Evolutionary conservation across 2,797 vertebrate species (phyloP).

Genomic region (Octomys mimax): DNA sequence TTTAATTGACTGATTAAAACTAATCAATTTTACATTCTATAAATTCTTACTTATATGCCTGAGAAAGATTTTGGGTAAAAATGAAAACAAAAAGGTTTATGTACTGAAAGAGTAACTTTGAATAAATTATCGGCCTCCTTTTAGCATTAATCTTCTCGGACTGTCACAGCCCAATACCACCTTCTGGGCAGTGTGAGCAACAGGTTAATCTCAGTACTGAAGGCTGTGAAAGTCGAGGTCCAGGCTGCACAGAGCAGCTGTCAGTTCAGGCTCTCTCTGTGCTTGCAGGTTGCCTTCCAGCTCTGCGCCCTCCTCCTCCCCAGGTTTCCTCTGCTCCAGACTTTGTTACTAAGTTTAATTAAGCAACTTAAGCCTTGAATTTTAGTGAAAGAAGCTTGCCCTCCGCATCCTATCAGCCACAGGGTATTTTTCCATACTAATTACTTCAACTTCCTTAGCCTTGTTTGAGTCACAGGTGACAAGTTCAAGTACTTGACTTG

Average conservation of each 20-base stretch:
- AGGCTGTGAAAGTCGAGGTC: background rate
- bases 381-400: background rate
- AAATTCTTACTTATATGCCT: background rate
- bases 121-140: background rate
- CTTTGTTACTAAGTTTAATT: background rate
- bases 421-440: slow-evolving; percentile 7
- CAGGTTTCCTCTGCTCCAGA: background rate
- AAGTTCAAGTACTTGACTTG: background rate
- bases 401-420: background rate
- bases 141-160: background rate
- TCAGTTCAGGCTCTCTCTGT: background rate
- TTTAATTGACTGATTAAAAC: background rate
- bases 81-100: background rate
- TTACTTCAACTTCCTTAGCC: background rate
- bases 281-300: background rate
- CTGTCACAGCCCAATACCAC: background rate
- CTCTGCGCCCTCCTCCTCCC: background rate
- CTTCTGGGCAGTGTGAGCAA: background rate
- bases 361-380: background rate
- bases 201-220: background rate
- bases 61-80: background rate
- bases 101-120: background rate
- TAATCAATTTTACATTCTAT: background rate
- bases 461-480: background rate
- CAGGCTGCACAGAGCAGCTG: background rate